phyloP scores from a whole-genome alignment of 2,797 vertebrate genomes.

The Pipistrellus nathusii region DNA sequence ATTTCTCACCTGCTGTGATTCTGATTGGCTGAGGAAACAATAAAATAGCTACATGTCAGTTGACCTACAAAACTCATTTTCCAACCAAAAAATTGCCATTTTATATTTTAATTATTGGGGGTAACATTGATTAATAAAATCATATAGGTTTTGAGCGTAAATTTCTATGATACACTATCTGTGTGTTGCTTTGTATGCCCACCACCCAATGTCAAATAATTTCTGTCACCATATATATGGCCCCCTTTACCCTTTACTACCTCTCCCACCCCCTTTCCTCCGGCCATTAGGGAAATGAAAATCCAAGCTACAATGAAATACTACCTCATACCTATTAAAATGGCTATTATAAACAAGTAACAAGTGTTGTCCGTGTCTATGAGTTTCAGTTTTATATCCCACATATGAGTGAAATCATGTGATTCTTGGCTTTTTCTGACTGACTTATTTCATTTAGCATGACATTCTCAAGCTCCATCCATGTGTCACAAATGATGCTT shows the following conservation, averaged over 20 bases:
- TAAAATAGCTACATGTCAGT: slow-evolving; percentile 26
- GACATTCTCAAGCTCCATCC: neutral
- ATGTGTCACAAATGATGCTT: neutral
- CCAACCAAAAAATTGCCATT: slow-evolving; percentile 1
- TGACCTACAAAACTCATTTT: slow-evolving; percentile 73
- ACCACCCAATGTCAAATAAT: neutral
- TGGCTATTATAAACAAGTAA: neutral
- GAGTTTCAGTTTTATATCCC: neutral
- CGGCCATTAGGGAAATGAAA: neutral
- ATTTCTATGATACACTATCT: neutral
- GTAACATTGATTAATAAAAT: neutral
- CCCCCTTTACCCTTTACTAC: neutral
- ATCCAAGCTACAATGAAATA: too few species aligned
- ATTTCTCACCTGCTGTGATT: slow-evolving; percentile 68
- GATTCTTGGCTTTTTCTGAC: neutral
- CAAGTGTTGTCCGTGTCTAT: neutral
- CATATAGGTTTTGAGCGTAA: neutral
- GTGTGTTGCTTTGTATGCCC: neutral
- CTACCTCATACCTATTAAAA: too few species aligned
- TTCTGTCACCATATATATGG: neutral
- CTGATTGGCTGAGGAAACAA: slow-evolving; percentile 67
- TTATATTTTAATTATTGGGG: neutral
- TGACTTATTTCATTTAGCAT: neutral
- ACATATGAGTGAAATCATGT: neutral
- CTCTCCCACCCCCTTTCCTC: neutral